Percentiles rank a stretch among this genome's conserved stretches.
phyloP scores from a whole-genome alignment of 1,140 invertebrate genomes.

The Brachionus plicatilis region DNA sequence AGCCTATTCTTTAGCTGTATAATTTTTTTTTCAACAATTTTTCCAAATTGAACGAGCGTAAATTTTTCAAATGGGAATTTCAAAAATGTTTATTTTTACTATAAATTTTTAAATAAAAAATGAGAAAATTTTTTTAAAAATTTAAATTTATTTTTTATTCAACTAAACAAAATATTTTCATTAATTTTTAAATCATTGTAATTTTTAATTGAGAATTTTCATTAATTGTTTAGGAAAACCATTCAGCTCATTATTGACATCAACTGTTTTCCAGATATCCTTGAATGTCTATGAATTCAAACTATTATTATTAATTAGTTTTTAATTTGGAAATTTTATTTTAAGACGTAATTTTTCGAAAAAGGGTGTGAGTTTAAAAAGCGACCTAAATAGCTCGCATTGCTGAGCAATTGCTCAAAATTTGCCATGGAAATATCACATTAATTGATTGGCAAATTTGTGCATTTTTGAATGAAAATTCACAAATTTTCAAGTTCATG shows the following conservation, averaged over 20 bases:
- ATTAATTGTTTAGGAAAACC: too few species aligned
- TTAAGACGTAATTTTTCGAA: not conserved
- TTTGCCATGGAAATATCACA: not conserved
- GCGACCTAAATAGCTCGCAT: not conserved
- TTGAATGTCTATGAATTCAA: not conserved
- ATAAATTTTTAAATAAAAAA: too few species aligned
- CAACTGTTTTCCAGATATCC: not conserved
- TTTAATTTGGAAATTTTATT: not conserved
- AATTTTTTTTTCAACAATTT: too few species aligned
- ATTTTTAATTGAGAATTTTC: too few species aligned
- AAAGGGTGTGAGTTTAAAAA: not conserved
- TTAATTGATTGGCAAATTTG: not conserved
- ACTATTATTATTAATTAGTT: not conserved
- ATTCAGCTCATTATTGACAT: not conserved
- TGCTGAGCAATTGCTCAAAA: not conserved
- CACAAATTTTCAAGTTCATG: not conserved
- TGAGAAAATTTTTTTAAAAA: too few species aligned
- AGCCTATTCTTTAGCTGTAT: too few species aligned
- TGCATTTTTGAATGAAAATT: not conserved
- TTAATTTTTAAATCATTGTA: too few species aligned
- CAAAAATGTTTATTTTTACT: too few species aligned
- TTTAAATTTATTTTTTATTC: too few species aligned
- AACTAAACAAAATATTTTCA: too few species aligned
- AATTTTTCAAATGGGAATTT: too few species aligned
- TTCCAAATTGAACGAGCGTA: too few species aligned